Conservation (phyloP, 2,888 invertebrate genomes). For the Ophonus ardosiacus region DNA sequence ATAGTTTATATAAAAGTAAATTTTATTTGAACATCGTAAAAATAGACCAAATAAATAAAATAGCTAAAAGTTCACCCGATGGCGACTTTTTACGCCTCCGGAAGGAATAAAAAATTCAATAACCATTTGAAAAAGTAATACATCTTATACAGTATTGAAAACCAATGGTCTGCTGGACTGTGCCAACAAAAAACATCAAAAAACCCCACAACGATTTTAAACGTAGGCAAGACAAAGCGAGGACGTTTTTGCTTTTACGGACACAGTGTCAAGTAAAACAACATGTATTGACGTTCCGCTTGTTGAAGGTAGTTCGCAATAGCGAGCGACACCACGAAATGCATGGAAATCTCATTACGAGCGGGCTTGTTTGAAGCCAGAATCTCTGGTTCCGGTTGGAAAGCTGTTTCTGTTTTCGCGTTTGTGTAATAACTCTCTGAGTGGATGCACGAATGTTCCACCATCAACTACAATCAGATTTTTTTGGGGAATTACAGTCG, state of each 20-base stretch:
- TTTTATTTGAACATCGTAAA: background rate
- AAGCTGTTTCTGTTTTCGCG: constrained; percentile 26
- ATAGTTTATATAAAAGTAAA: background rate
- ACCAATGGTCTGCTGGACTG: constrained; percentile 12
- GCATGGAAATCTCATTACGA: constrained; percentile 44
- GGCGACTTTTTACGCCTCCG: background rate
- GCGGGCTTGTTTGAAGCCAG: constrained; percentile 22
- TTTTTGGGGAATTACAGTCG: background rate
- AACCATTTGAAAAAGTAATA: constrained; percentile 39
- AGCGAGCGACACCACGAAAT: constrained; percentile 33
- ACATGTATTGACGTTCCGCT: constrained; percentile 44
- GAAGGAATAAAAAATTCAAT: constrained; percentile 24
- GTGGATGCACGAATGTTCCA: background rate
- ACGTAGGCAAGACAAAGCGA: constrained; percentile 21
- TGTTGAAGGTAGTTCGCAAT: constrained; percentile 43
- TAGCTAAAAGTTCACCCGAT: background rate
- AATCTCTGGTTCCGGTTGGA: background rate
- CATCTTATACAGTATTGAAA: constrained; percentile 31
- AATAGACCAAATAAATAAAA: background rate
- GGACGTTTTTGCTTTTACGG: background rate
- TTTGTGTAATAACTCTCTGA: constrained; percentile 18
- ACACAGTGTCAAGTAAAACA: constrained; percentile 49
- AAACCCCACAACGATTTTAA: constrained; percentile 27
- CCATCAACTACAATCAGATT: background rate
- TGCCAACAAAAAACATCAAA: constrained; percentile 37